Conservation (phyloP, 2,797 vertebrate genomes). For the Enteromius unitaeniatus region DNA sequence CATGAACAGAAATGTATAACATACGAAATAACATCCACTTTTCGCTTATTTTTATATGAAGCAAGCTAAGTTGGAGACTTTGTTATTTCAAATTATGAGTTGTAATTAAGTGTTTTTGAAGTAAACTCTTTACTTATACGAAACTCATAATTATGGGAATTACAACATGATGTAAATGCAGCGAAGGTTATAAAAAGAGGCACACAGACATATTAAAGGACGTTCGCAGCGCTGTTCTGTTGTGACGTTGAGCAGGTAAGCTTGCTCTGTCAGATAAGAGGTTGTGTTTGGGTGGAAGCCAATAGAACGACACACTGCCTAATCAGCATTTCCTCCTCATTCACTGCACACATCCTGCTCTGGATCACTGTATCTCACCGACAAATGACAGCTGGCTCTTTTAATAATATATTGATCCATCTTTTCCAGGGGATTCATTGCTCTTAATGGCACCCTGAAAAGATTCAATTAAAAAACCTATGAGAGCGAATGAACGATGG, state of each 20-base stretch:
- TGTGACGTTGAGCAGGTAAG: conserved; percentile 3
- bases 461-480: conserved; percentile 61
- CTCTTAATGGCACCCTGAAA: conserved; percentile 44
- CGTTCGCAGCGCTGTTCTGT: conserved; percentile 11
- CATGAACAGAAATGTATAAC: background rate
- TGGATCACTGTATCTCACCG: conserved; percentile 35
- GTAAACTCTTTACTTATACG: background rate
- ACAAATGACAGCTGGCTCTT: conserved; percentile 52
- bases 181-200: conserved; percentile 11
- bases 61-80: background rate
- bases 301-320: conserved; percentile 37
- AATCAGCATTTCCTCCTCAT: conserved; percentile 46
- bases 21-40: background rate
- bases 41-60: background rate
- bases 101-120: conserved; percentile 5
- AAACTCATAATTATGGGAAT: background rate
- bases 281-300: conserved; percentile 26
- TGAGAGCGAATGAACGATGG: conserved; percentile 40
- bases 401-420: conserved; percentile 66
- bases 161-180: background rate
- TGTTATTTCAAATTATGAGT: background rate
- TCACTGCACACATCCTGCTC: conserved; percentile 23
- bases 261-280: conserved; percentile 10
- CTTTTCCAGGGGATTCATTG: conserved; percentile 41
- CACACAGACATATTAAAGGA: background rate